These are phyloP conservation scores for Pangasianodon gigas DNA, from an alignment of 2,113 vertebrate genomes.

Conservation along the genomic window DNA sequence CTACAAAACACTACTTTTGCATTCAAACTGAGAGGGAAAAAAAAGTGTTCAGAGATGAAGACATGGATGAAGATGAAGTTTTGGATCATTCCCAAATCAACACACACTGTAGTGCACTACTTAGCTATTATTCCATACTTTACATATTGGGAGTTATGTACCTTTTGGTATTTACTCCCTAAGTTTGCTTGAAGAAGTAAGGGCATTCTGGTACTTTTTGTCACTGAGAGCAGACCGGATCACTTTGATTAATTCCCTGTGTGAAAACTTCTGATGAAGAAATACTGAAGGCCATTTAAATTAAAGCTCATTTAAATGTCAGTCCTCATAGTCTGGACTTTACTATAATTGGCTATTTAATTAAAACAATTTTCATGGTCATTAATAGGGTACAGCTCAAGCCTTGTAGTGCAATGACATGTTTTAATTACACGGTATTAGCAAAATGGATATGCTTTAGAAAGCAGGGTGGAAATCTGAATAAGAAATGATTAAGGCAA, in stretches of 20 bases:
- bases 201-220: conserved; percentile 19
- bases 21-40: not conserved
- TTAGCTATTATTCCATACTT: not conserved
- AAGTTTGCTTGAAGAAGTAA: conserved; percentile 31
- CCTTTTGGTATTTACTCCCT: conserved; percentile 3
- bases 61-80: not conserved
- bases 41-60: not conserved
- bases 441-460: conserved; percentile 99
- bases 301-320: conserved; percentile 99
- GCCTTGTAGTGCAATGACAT: conserved; percentile 99
- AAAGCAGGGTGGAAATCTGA: conserved; percentile 89
- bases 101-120: not conserved
- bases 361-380: conserved; percentile 99
- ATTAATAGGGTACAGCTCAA: conserved; percentile 95
- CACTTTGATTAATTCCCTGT: conserved; percentile 94
- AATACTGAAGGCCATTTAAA: conserved; percentile 99
- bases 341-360: conserved; percentile 99
- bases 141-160: not conserved
- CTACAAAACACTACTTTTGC: not conserved
- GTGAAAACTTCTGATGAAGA: conserved; percentile 98
- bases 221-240: conserved; percentile 30
- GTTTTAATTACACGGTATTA: conserved; percentile 99
- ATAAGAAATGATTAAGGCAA: conserved; percentile 99
- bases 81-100: not conserved
- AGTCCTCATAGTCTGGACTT: conserved; percentile 99